phyloP scores from a whole-genome alignment of 2,888 invertebrate genomes.

The Philhelius pedissequus region DNA sequence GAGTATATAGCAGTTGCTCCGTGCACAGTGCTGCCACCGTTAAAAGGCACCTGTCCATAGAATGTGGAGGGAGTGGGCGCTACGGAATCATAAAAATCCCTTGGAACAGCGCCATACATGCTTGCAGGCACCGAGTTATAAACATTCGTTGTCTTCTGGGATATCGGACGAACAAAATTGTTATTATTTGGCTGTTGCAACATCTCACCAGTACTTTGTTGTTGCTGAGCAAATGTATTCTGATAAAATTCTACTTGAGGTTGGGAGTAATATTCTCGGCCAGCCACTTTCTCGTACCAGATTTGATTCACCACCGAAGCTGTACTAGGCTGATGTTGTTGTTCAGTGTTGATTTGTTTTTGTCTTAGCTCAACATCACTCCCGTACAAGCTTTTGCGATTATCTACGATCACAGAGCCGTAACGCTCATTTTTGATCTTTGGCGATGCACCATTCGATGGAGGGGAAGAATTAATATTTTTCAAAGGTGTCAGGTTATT shows the following conservation, averaged over 20 bases:
- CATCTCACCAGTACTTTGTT: neutral
- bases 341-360: slow-evolving; percentile 75
- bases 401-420: slow-evolving; percentile 52
- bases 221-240: slow-evolving; percentile 60
- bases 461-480: slow-evolving; percentile 68
- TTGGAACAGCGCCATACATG: slow-evolving; percentile 73
- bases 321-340: slow-evolving; percentile 46
- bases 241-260: slow-evolving; percentile 74
- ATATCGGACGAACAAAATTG: slow-evolving; percentile 76
- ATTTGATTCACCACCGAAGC: slow-evolving; percentile 74
- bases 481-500: slow-evolving; percentile 76
- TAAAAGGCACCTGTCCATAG: slow-evolving; percentile 76
- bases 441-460: slow-evolving; percentile 71
- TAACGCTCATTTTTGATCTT: slow-evolving; percentile 71
- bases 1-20: slow-evolving; percentile 55
- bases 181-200: slow-evolving; percentile 68
- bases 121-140: slow-evolving; percentile 73
- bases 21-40: slow-evolving; percentile 25
- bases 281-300: slow-evolving; percentile 79
- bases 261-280: slow-evolving; percentile 73
- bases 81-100: slow-evolving; percentile 76
- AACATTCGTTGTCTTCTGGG: slow-evolving; percentile 70
- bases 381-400: slow-evolving; percentile 59
- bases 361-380: slow-evolving; percentile 65
- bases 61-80: slow-evolving; percentile 75